Percentiles rank a stretch among this genome's conserved stretches.
Evolutionary conservation across 2,888 invertebrate genomes (phyloP).

Genomic region (Hanleya hanleyi): DNA sequence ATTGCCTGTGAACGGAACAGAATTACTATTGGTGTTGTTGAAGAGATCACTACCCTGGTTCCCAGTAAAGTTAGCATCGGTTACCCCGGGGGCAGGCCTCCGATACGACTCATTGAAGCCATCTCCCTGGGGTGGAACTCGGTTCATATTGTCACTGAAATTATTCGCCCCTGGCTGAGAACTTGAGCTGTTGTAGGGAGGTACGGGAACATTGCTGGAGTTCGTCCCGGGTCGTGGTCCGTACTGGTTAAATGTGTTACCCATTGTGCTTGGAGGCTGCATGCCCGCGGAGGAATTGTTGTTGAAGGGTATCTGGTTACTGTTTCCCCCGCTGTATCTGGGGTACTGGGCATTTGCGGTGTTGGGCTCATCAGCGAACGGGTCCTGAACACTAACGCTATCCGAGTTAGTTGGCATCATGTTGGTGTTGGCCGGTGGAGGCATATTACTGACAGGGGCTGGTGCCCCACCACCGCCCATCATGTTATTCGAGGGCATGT

Average conservation of each 20-base stretch:
- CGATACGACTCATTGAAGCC: conserved; percentile 18
- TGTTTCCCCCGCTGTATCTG: conserved; percentile 38
- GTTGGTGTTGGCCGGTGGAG: conserved; percentile 11
- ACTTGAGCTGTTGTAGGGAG: conserved; percentile 26
- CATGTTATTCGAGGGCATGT: conserved; percentile 23
- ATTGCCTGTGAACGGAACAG: neutral
- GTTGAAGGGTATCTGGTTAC: conserved; percentile 41
- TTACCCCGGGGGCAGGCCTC: conserved; percentile 19
- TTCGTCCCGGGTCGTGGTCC: conserved; percentile 19
- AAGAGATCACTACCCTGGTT: neutral
- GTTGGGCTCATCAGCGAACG: conserved; percentile 70
- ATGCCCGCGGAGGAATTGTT: too few species aligned
- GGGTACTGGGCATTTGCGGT: conserved; percentile 46
- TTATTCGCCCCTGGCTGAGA: neutral
- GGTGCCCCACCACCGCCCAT: conserved; percentile 18
- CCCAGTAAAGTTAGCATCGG: neutral
- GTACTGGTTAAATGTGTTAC: conserved; percentile 12
- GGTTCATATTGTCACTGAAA: neutral
- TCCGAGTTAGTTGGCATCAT: conserved; percentile 40
- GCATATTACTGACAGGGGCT: conserved; percentile 16
- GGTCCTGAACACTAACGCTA: conserved; percentile 71
- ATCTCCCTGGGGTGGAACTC: conserved; percentile 6
- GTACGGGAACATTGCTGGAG: conserved; percentile 21
- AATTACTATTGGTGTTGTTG: neutral
- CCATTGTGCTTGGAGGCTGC: conserved; percentile 20